phyloP scores from a whole-genome alignment of 2,797 vertebrate species.

The Esox lucius region DNA sequence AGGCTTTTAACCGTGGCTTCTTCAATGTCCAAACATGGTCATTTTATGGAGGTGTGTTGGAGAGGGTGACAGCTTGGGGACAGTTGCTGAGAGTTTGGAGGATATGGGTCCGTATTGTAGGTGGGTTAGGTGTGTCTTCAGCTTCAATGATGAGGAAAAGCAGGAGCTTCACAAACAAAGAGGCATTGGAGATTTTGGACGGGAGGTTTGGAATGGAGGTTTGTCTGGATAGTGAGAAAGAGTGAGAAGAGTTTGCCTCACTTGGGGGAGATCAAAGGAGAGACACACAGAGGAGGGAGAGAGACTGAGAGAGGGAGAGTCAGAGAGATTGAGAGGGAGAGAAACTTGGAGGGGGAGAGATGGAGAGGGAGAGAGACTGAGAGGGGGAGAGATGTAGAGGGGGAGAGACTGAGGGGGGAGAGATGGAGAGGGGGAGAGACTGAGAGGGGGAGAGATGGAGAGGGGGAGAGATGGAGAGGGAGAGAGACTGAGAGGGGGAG shows the following conservation, averaged over 20 bases:
- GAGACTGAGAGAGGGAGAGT: not conserved
- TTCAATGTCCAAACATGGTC: constrained; percentile 65
- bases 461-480: constrained; percentile 22
- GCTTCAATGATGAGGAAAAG: constrained; percentile 38
- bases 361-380: not conserved
- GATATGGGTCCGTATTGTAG: constrained; percentile 22
- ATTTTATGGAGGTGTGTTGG: constrained; percentile 63
- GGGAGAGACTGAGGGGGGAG: constrained; percentile 25
- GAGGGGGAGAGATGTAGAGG: constrained; percentile 32
- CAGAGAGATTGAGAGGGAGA: constrained; percentile 27
- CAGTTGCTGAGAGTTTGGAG: constrained; percentile 6
- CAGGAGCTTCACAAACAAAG: constrained; percentile 32
- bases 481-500: constrained; percentile 28
- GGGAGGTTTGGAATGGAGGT: not conserved
- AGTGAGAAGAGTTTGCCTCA: constrained; percentile 3
- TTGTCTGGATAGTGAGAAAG: not conserved
- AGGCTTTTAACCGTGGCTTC: constrained; percentile 57
- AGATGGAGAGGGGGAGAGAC: constrained; percentile 31
- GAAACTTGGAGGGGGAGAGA: constrained; percentile 20
- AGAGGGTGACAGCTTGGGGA: constrained; percentile 35
- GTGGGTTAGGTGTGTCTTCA: constrained; percentile 51
- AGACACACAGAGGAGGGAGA: not conserved
- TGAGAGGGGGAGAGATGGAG: not conserved
- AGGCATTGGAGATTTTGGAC: constrained; percentile 31
- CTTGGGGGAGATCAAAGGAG: constrained; percentile 38